These are phyloP conservation scores for Macrophya alboannulata DNA, from an alignment of 2,888 invertebrate species.

Conservation along the genomic window DNA sequence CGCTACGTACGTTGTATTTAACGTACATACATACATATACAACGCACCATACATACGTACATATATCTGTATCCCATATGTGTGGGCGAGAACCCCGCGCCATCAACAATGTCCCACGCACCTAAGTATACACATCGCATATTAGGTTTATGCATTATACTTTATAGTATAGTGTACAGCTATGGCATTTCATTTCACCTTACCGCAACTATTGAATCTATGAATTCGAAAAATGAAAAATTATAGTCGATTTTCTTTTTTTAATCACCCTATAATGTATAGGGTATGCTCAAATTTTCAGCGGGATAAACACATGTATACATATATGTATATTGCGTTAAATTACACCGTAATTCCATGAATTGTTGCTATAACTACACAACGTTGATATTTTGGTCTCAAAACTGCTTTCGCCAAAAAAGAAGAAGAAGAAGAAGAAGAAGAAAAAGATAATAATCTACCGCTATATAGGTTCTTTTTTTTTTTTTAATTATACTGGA, in stretches of 20 bases:
- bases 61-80: not conserved
- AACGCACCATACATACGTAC: not conserved
- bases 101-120: conserved; percentile 46
- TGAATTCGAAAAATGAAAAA: no score
- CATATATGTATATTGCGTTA: not conserved
- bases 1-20: not conserved
- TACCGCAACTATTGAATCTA: no score
- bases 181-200: not conserved
- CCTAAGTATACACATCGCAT: not conserved
- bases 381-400: not conserved
- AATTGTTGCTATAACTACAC: not conserved
- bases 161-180: not conserved
- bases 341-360: not conserved
- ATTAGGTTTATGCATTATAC: not conserved
- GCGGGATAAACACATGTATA: no score
- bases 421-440: not conserved
- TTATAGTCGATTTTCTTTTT: no score
- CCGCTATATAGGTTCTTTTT: not conserved
- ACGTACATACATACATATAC: not conserved
- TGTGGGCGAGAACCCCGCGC: conserved; percentile 37
- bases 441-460: not conserved
- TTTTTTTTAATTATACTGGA: not conserved
- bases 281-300: no score
- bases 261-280: no score
- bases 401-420: not conserved